A percentile compares a stretch with the other conserved stretches of the same genome.
These are phyloP conservation scores for Drosophila tani DNA, from an alignment of 1,140 invertebrate species.

Conservation along the genomic window DNA sequence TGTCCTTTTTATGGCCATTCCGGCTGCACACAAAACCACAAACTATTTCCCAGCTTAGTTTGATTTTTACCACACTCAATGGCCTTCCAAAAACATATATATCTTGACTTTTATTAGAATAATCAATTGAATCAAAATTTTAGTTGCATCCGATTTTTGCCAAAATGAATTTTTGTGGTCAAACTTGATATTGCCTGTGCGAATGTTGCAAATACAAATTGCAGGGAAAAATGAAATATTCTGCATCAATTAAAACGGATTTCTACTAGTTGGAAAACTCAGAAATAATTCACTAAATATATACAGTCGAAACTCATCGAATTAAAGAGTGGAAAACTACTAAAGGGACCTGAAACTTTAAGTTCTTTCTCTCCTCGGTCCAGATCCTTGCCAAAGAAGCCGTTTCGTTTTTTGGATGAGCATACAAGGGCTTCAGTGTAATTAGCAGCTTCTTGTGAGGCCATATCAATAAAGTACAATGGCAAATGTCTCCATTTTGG, in stretches of 20 bases:
- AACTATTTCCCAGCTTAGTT: constrained; percentile 20
- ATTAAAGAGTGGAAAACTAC: background rate
- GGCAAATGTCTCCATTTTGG: constrained; percentile 20
- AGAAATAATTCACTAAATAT: constrained; percentile 7
- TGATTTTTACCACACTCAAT: constrained; percentile 13
- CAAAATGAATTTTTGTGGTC: constrained; percentile 29
- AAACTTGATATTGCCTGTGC: constrained; percentile 1
- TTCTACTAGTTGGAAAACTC: constrained; percentile 1
- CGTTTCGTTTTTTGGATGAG: background rate
- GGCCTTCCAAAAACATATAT: constrained; percentile 17
- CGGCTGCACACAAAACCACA: constrained; percentile 14
- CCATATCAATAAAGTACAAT: constrained; percentile 31
- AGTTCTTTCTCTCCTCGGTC: background rate
- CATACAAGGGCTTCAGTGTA: background rate
- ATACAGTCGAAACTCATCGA: background rate
- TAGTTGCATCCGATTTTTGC: constrained; percentile 18
- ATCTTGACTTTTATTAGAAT: constrained; percentile 32
- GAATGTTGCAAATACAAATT: constrained; percentile 3
- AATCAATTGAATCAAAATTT: constrained; percentile 32
- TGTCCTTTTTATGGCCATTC: background rate
- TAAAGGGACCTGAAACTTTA: background rate
- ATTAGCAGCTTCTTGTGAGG: constrained; percentile 14
- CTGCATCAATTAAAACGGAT: constrained; percentile 9
- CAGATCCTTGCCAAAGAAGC: background rate
- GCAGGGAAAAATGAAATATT: constrained; percentile 14